Percentiles rank a stretch among this genome's conserved stretches.
Evolutionary conservation across 2,888 invertebrate genomes (phyloP).

Genomic region (Cetonia aurata): DNA sequence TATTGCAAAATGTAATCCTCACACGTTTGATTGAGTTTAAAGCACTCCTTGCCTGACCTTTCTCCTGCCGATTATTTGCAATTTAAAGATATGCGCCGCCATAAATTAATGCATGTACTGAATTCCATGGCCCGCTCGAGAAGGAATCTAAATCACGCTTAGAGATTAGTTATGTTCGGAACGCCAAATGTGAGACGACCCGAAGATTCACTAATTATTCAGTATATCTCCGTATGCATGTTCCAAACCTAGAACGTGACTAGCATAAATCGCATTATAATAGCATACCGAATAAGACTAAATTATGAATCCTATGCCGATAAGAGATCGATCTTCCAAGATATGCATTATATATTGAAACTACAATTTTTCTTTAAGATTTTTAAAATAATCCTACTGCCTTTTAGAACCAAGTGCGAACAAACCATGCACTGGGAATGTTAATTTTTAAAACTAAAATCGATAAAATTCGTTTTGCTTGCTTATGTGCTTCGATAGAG

Average conservation of each 20-base stretch:
- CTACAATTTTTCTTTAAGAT: no score
- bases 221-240: conserved; percentile 4
- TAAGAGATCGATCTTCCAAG: background rate
- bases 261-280: background rate
- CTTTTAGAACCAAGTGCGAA: no score
- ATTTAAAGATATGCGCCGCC: background rate
- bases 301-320: background rate
- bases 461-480: no score
- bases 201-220: conserved; percentile 18
- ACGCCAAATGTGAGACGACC: conserved; percentile 2
- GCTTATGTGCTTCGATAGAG: no score
- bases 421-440: no score
- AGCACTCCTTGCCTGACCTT: background rate
- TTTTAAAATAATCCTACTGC: no score
- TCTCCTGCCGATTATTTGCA: background rate
- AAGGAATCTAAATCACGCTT: background rate
- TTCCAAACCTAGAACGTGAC: conserved; percentile 13
- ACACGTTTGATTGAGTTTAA: no score
- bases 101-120: conserved; percentile 4
- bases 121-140: background rate
- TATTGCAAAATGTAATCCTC: no score
- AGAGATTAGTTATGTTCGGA: conserved; percentile 4
- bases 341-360: no score
- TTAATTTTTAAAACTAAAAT: no score
- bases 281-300: background rate